phyloP scores from a whole-genome alignment of 2,113 vertebrate genomes.

The Ochotona princeps region DNA sequence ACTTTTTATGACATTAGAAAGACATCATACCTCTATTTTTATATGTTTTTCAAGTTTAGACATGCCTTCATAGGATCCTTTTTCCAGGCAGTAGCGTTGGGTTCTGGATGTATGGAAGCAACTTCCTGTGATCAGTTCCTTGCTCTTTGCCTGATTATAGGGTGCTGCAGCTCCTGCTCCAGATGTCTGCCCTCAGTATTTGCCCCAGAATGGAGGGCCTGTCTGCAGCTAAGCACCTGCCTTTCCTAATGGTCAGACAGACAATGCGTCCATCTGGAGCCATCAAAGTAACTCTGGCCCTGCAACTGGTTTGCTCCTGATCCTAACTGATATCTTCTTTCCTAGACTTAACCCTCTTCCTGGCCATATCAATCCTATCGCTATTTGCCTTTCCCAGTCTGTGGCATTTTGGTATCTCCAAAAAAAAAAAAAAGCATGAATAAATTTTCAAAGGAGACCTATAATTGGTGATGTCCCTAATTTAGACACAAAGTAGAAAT shows the following conservation, averaged over 20 bases:
- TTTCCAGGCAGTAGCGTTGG: background rate
- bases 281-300: background rate
- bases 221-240: too few relatives aligned
- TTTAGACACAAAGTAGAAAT: slow-evolving; percentile 6
- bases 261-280: background rate
- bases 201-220: background rate
- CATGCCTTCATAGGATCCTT: background rate
- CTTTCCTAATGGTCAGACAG: background rate
- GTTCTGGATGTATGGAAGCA: background rate
- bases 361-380: background rate
- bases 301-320: background rate
- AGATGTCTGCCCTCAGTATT: background rate
- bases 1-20: slow-evolving; percentile 1
- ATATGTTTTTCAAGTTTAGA: background rate
- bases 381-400: background rate
- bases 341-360: background rate
- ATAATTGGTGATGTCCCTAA: background rate
- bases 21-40: slow-evolving; percentile 6
- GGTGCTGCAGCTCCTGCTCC: background rate
- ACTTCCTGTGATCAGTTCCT: background rate
- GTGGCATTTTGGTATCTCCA: background rate
- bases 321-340: background rate
- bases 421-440: background rate
- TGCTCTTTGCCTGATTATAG: background rate
- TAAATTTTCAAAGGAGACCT: background rate